Evolutionary conservation across 2,113 vertebrate genomes (phyloP), one percentile per base, ranked within the genome.

Genomic region (Oreochromis niloticus): DNA sequence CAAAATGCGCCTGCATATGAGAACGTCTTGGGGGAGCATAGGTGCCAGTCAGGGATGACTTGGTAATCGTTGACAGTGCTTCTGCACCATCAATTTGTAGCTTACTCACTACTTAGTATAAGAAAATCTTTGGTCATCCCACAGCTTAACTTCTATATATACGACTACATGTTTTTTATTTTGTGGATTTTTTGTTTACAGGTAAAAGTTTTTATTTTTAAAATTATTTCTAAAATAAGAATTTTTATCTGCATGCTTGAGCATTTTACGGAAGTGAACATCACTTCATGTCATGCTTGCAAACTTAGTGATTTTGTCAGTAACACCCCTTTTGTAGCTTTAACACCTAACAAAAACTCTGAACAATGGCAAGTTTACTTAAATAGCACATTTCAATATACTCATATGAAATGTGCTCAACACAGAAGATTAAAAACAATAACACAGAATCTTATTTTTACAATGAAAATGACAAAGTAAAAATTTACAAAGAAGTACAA

Each of bases 61-160:
- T 24, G n/a, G 7, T 43, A 43, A 71, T 43, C n/a, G 43, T 43
- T 24, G 24, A 71, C 36, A 71, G 7, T 71, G 36, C 14, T 16
- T 59, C 56, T 30, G 24, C 27, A 16, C 27, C 24, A 59, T 59
- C 36, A 71, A 71, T 71, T 43, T 71, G 2, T 24, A 16, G n/a
- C n/a, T 4, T 24, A 9, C 12, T 43, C 66, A 71, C 39, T 71
- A 24, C 39, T 71, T 14, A 6, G n/a, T n/a, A 41, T 43, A 43
- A 71, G 36, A 16, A 71, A 24, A 71, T 43, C n/a, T 41, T 3
- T 24, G 7, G 36, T 71, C 0, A 0, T 43, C 36, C 9, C 36
- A 6, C 0, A 0, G 17, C 16, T 50, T 19, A 19, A 52, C 48
- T 66, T 39, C 61, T 22, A 59, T 59, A 5, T 30, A 59, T 32